Base-by-base conservation (phyloP, 2,797 vertebrate species). In the Sebastes glaucus region DNA sequence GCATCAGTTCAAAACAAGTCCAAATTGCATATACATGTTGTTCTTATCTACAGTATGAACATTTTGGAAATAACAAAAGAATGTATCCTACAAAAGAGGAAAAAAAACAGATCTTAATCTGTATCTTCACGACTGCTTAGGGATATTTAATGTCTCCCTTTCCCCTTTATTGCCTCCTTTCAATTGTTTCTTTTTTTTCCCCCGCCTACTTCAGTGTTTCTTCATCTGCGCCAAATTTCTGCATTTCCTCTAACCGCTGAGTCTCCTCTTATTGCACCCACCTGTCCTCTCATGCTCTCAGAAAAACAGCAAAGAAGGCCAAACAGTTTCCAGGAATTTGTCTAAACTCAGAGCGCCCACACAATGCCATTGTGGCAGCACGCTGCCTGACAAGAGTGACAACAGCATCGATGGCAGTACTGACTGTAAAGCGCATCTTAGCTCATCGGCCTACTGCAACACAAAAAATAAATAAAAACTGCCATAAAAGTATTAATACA, bases 241-340 rank as follows among this genome's bases (percentile, higher is more conserved):
- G 5, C 7, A 62, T 65, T 62, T 64, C 14, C 11, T 11, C 2
- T 7, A 5, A 78, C 14, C 0, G 2, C 68, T 11, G 35, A 30
- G 18, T 28, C 38, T 77, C 25, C 3, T 46, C 27, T 56, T 52
- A 67, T 27, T 82, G 42, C 22, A 75, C 20, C 49, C 53, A 74
- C 11, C 9, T 4, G 2, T 56, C 49, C 38, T 42, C 52, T 65
- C 6, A 46, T 64, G 10, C 20, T 57, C 64, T 46, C 22, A 70
- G 82, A 71, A 74, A 78, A 78, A 78, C 42, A 74, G 25, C 20
- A 74, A 20, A 20, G 33, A 89, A 79, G 30, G 81, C 79, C 52
- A 87, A 81, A 85, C 52, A 23, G 64, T 69, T 92, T 84, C 77
- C 70, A 73, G 75, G 73, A 91, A 89, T 55, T 52, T 10, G 16